Evolutionary conservation across 2,113 vertebrate genomes (phyloP).

Genomic region (Mobula hypostoma): DNA sequence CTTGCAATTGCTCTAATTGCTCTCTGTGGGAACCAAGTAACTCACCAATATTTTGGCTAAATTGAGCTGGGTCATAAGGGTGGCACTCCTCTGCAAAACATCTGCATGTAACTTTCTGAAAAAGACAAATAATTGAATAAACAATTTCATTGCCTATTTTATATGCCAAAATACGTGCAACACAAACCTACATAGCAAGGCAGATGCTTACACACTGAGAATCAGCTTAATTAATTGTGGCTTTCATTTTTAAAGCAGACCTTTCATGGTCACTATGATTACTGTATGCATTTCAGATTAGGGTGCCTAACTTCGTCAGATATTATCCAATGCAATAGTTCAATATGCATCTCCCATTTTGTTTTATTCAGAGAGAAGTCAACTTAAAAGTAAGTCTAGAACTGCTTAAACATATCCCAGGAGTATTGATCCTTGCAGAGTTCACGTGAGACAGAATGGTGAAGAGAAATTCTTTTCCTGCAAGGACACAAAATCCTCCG

Average conservation of each 20-base stretch:
- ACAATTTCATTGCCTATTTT: not conserved
- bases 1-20: not conserved
- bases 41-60: not conserved
- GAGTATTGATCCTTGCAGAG: not conserved
- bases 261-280: not conserved
- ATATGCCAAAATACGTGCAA: not conserved
- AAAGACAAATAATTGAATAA: not conserved
- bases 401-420: not conserved
- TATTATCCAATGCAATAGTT: not conserved
- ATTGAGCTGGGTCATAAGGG: not conserved
- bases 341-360: not conserved
- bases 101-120: not conserved
- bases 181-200: not conserved
- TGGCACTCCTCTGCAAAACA: not conserved
- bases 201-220: not conserved
- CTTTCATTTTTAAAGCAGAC: not conserved
- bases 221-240: not conserved
- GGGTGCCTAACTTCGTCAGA: not conserved
- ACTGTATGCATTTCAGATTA: not conserved
- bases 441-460: not conserved
- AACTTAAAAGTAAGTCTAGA: not conserved
- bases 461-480: too few species aligned
- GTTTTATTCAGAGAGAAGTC: too few species aligned
- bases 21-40: not conserved
- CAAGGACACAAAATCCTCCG: too few species aligned